phyloP scores from a whole-genome alignment of 2,888 invertebrate genomes.

The Cabera pusaria region DNA sequence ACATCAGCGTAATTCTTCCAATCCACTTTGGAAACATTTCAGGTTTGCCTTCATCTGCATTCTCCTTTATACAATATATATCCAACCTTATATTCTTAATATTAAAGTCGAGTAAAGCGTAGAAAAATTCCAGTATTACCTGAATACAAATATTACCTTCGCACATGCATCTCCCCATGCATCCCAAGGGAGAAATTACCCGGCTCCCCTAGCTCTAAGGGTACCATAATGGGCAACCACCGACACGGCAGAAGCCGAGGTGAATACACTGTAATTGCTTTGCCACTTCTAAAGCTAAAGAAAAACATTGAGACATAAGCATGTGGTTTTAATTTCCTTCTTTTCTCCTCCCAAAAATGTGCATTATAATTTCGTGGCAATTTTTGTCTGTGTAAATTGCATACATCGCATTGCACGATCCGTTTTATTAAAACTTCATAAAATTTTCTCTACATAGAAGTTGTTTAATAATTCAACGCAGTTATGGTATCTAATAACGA shows the following conservation, averaged over 20 bases:
- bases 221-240: slow-evolving; percentile 43
- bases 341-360: slow-evolving; percentile 1
- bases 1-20: too few species aligned
- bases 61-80: background rate
- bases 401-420: too few species aligned
- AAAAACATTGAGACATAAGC: slow-evolving; percentile 25
- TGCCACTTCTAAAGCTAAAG: slow-evolving; percentile 43
- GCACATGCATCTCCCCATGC: slow-evolving; percentile 46
- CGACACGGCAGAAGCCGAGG: slow-evolving; percentile 51
- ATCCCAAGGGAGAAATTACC: slow-evolving; percentile 43
- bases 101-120: slow-evolving; percentile 7
- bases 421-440: too few species aligned
- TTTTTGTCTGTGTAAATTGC: too few species aligned
- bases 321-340: slow-evolving; percentile 1
- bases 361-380: slow-evolving; percentile 2
- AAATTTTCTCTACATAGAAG: too few species aligned
- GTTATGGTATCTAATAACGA: too few species aligned
- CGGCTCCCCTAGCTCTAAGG: too few species aligned
- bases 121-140: background rate
- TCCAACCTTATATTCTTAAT: slow-evolving; percentile 3
- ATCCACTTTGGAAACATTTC: too few species aligned
- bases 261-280: slow-evolving; percentile 60
- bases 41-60: slow-evolving; percentile 1
- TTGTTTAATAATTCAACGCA: too few species aligned
- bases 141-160: slow-evolving; percentile 1